Base-by-base conservation (phyloP, 2,797 vertebrate genomes). In the Glossophaga mutica region DNA sequence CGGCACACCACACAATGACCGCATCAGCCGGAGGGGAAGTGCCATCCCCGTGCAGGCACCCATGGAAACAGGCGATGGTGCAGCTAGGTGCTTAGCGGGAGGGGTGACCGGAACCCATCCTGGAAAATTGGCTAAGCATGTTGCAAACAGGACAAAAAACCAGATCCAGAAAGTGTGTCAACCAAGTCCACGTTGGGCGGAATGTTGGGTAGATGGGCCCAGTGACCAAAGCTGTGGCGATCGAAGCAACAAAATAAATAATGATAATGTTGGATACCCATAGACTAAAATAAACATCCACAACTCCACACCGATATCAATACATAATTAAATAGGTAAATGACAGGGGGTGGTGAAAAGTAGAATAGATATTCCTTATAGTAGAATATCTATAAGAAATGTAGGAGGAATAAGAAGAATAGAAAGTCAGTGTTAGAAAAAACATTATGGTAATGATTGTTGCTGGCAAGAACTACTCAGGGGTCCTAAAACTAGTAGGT, bases 1-100 rank as follows among this genome's bases (percentile, higher is more conserved):
- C 32, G 92, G 76, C 91, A 95, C 94, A 91, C n/a, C 10, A 59
- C 91, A 82, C 93, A 94, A 93, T 37, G 55, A 87, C 29, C 32
- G 26, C 3, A 26, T 57, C 34, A 57, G 52, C 46, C 15, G 42
- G 74, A 78, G 0, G 74, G 73, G 68, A 92, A 88, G 32, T 24
- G 19, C 48, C 2, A 5, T 39, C 39, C 48, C 65, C 42, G 26
- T 12, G 37, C 19, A 77, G 70, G n/a, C 7, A 44, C n/a, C 19
- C 76, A 44, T 37, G 59, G 73, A 89, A 37, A 29, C 1, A 44
- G 19, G 67, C 29, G 68, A 21, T 19, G 42, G 39, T 2, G 52
- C 14, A 65, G 65, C 32, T 32, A 52, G 32, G 22, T n/a, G 18
- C 21, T 44, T 14, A n/a, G 24, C 26, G 12, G 32, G 24, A 84